Percentiles rank a stretch among this genome's conserved stretches.
These are phyloP conservation scores for Sturmia bella DNA, from an alignment of 2,888 invertebrate species.

Conservation along the genomic window DNA sequence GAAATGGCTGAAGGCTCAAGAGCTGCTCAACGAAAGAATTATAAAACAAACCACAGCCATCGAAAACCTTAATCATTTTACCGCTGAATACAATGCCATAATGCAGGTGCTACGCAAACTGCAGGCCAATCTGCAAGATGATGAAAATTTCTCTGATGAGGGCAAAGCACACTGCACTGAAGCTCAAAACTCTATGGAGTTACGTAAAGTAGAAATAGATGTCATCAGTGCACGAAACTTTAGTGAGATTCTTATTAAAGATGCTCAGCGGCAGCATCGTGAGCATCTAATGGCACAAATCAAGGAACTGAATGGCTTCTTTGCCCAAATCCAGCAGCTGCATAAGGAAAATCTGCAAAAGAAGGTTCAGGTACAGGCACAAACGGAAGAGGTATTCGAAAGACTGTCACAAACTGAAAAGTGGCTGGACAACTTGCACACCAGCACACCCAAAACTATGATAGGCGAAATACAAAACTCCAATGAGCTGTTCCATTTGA, in stretches of 20 bases:
- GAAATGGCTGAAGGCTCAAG: constrained; percentile 78
- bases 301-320: constrained; percentile 77
- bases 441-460: constrained; percentile 84
- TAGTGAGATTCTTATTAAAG: constrained; percentile 80
- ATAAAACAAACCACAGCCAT: constrained; percentile 81
- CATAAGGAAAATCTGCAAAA: constrained; percentile 77
- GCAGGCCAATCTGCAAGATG: constrained; percentile 66
- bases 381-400: constrained; percentile 78
- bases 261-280: constrained; percentile 77
- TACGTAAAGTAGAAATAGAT: constrained; percentile 81
- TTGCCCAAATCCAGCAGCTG: constrained; percentile 77
- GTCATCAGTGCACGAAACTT: constrained; percentile 81
- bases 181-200: constrained; percentile 74
- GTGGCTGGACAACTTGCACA: constrained; percentile 86
- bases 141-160: constrained; percentile 50
- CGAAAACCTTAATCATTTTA: constrained; percentile 81
- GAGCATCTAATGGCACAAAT: constrained; percentile 76
- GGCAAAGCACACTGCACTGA: constrained; percentile 7
- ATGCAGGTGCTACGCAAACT: constrained; percentile 75
- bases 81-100: constrained; percentile 79
- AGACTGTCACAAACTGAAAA: constrained; percentile 81
- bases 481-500: constrained; percentile 87
- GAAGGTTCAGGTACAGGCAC: constrained; percentile 76
- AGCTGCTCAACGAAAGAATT: constrained; percentile 78
- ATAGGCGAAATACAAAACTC: constrained; percentile 85